These are phyloP conservation scores for Oryzias melastigma DNA, from an alignment of 2,113 vertebrate genomes.

Conservation along the genomic window DNA sequence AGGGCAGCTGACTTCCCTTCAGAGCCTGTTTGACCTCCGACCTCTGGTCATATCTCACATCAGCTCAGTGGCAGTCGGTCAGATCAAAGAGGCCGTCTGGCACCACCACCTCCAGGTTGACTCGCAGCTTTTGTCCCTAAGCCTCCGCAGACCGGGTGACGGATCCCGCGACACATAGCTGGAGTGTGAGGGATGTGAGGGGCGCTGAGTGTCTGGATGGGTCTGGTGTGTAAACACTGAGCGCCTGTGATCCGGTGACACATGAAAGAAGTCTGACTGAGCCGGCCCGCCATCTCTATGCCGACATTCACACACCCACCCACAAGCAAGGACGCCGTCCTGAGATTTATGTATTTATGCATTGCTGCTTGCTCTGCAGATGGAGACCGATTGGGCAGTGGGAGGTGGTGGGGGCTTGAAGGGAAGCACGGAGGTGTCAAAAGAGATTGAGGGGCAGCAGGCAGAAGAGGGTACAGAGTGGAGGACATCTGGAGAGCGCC, in stretches of 20 bases:
- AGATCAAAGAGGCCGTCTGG: conserved; percentile 68
- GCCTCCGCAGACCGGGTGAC: conserved; percentile 43
- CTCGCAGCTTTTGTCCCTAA: conserved; percentile 51
- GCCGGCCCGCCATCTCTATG: conserved; percentile 56
- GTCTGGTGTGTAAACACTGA: conserved; percentile 66
- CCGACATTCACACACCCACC: conserved; percentile 35
- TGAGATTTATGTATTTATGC: conserved; percentile 81
- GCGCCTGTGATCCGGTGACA: conserved; percentile 67
- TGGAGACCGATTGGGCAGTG: conserved; percentile 52
- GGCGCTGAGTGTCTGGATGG: conserved; percentile 45
- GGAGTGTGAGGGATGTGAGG: conserved; percentile 5
- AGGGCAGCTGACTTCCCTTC: conserved; percentile 49
- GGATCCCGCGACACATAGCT: conserved; percentile 36
- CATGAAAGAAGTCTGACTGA: conserved; percentile 65
- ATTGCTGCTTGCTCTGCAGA: conserved; percentile 50
- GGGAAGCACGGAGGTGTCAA: conserved; percentile 42
- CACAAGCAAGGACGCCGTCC: conserved; percentile 37
- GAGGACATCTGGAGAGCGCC: conserved; percentile 67
- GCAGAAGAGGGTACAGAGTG: conserved; percentile 10
- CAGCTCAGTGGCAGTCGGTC: conserved; percentile 46
- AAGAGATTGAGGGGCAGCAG: conserved; percentile 38
- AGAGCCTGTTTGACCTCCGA: conserved; percentile 52
- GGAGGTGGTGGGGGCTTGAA: background rate
- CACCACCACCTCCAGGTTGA: conserved; percentile 62
- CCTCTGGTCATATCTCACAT: conserved; percentile 51